A percentile compares a stretch with the other conserved stretches of the same genome.
Conservation (phyloP, 37 sponge, comb jelly and placozoan species). For the Crambe crambe region DNA sequence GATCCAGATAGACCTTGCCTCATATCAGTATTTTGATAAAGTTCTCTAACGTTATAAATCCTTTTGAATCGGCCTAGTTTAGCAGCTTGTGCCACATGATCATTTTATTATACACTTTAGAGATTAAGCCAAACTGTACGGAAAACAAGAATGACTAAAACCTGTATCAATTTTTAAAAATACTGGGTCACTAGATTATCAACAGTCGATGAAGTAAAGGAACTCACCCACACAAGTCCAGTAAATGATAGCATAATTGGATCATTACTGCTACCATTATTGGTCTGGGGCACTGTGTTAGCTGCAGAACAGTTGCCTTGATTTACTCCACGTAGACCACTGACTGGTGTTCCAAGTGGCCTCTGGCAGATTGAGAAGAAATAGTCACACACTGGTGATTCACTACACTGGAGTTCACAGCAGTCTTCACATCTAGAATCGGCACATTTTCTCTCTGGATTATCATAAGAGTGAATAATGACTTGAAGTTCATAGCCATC, state of each 20-base stretch:
- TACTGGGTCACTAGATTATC: too few relatives aligned
- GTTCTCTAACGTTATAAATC: too few relatives aligned
- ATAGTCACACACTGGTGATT: neutral
- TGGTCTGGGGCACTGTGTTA: neutral
- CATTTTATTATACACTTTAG: too few relatives aligned
- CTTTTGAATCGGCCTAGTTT: too few relatives aligned
- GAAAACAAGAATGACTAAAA: too few relatives aligned
- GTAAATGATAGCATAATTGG: neutral
- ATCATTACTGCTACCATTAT: neutral
- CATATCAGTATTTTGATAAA: too few relatives aligned
- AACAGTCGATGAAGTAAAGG: too few relatives aligned
- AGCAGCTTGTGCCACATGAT: too few relatives aligned
- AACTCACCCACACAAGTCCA: neutral
- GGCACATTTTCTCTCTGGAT: neutral
- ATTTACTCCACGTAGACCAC: neutral
- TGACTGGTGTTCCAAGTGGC: neutral
- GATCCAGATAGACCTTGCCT: too few relatives aligned
- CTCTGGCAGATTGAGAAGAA: slow-evolving; percentile 9
- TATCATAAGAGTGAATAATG: neutral
- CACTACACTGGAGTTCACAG: neutral
- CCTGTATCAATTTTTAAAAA: too few relatives aligned
- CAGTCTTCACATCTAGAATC: neutral
- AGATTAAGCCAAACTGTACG: too few relatives aligned
- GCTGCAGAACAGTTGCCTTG: neutral
- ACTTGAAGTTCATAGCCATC: slow-evolving; percentile 8